phyloP scores from a whole-genome alignment of 1,140 invertebrate genomes.

The Temnothorax nylanderi region DNA sequence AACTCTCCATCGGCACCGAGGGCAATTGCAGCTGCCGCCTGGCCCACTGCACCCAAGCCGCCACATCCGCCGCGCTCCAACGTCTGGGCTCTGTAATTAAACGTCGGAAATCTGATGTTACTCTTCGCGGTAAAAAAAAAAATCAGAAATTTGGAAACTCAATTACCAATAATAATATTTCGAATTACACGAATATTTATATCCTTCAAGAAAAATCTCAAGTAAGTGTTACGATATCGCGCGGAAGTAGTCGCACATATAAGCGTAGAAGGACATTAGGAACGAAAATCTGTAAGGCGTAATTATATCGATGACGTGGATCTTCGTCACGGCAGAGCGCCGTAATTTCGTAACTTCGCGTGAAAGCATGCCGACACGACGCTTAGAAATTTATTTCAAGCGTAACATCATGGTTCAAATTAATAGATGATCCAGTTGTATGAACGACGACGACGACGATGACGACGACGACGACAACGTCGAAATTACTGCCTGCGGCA shows the following conservation, averaged over 20 bases:
- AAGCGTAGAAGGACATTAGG: not conserved
- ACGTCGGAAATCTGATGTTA: slow-evolving; percentile 48
- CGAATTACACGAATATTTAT: not conserved
- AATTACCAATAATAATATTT: not conserved
- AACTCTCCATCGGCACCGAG: slow-evolving; percentile 89
- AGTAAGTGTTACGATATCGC: not conserved
- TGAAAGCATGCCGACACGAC: slow-evolving; percentile 61
- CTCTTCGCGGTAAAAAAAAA: not conserved
- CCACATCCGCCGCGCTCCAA: slow-evolving; percentile 94
- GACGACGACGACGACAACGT: slow-evolving; percentile 23
- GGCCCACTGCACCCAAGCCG: slow-evolving; percentile 95
- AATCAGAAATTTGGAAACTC: not conserved
- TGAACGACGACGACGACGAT: slow-evolving; percentile 46
- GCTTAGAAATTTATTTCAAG: slow-evolving; percentile 77
- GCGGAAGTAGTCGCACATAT: not conserved
- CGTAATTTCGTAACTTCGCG: slow-evolving; percentile 78
- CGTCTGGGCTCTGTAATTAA: slow-evolving; percentile 91
- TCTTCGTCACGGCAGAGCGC: slow-evolving; percentile 25
- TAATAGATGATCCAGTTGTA: slow-evolving; percentile 78
- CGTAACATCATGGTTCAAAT: slow-evolving; percentile 77
- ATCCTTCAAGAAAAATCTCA: not conserved
- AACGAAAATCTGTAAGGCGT: slow-evolving; percentile 8
- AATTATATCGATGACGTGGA: slow-evolving; percentile 47
- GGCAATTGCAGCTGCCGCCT: slow-evolving; percentile 91
- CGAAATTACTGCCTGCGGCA: slow-evolving; percentile 75